phyloP scores from a whole-genome alignment of 2,888 invertebrate genomes.

The Syrphus vitripennis region DNA sequence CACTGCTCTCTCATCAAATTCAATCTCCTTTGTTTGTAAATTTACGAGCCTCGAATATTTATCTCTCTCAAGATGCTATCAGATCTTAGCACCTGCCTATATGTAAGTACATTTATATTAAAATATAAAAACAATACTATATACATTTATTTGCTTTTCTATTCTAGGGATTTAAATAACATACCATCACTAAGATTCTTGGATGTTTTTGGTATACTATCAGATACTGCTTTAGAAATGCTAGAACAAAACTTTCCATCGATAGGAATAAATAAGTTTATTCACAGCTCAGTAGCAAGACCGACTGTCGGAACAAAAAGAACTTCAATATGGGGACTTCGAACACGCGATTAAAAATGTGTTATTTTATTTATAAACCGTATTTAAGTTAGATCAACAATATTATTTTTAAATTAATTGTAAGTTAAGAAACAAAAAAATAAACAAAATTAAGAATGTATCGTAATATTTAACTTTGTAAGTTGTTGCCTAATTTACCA shows the following conservation, averaged over 20 bases:
- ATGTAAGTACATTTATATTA: slow-evolving; percentile 83
- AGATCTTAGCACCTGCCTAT: slow-evolving; percentile 87
- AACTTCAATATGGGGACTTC: slow-evolving; percentile 94
- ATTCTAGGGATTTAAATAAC: slow-evolving; percentile 83
- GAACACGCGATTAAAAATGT: slow-evolving; percentile 87
- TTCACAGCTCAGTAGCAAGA: slow-evolving; percentile 92
- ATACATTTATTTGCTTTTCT: not conserved
- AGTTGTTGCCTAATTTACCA: slow-evolving; percentile 1
- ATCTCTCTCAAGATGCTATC: slow-evolving; percentile 91
- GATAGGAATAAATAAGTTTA: slow-evolving; percentile 87
- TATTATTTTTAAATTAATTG: slow-evolving; percentile 37
- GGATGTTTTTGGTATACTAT: slow-evolving; percentile 92
- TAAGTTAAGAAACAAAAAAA: slow-evolving; percentile 41
- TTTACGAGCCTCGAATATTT: slow-evolving; percentile 88
- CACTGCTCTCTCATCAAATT: slow-evolving; percentile 85
- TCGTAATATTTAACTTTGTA: not conserved
- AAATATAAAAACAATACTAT: not conserved
- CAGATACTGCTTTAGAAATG: slow-evolving; percentile 82
- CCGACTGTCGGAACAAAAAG: slow-evolving; percentile 94
- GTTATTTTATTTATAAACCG: not conserved
- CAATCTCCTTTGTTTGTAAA: slow-evolving; percentile 83
- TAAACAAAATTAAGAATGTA: not conserved
- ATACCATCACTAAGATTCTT: slow-evolving; percentile 87
- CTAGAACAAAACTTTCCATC: slow-evolving; percentile 83
- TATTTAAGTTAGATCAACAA: slow-evolving; percentile 29